These are phyloP conservation scores for Poicephalus gulielmi DNA, from an alignment of 2,113 vertebrate species.

Conservation along the genomic window DNA sequence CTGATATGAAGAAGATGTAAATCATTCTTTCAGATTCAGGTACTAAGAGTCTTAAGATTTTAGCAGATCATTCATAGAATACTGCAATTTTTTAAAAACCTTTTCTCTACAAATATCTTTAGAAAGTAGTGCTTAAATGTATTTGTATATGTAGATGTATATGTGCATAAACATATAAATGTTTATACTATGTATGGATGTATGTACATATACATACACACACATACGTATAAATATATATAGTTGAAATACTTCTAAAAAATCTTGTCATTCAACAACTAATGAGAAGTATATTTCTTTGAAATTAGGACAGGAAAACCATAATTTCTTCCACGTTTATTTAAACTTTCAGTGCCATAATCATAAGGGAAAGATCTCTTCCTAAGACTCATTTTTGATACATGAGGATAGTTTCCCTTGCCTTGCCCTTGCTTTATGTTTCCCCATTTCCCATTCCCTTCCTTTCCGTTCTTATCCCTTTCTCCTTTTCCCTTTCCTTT, in stretches of 20 bases:
- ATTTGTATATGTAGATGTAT: neutral
- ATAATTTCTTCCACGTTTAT: neutral
- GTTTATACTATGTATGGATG: neutral
- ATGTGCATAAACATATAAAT: neutral
- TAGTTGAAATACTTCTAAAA: neutral
- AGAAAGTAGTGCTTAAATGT: neutral
- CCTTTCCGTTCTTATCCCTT: neutral
- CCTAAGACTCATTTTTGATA: neutral
- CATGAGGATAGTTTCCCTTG: neutral
- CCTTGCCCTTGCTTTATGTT: neutral
- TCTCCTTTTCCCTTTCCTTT: neutral
- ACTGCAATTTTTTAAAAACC: accelerated
- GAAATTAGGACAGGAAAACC: neutral
- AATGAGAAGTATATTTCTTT: neutral
- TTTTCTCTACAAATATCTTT: neutral
- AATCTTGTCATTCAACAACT: neutral
- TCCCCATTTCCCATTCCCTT: neutral
- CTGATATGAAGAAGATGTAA: neutral
- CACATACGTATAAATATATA: neutral
- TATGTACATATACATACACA: neutral
- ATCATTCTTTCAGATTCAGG: neutral
- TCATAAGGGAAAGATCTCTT: neutral
- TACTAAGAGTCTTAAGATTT: neutral
- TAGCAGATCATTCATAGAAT: neutral
- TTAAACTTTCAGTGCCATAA: neutral